Percentiles rank a stretch among this genome's conserved stretches.
Evolutionary conservation across 2,888 invertebrate species (phyloP).

Genomic region (Thelaira solivaga): DNA sequence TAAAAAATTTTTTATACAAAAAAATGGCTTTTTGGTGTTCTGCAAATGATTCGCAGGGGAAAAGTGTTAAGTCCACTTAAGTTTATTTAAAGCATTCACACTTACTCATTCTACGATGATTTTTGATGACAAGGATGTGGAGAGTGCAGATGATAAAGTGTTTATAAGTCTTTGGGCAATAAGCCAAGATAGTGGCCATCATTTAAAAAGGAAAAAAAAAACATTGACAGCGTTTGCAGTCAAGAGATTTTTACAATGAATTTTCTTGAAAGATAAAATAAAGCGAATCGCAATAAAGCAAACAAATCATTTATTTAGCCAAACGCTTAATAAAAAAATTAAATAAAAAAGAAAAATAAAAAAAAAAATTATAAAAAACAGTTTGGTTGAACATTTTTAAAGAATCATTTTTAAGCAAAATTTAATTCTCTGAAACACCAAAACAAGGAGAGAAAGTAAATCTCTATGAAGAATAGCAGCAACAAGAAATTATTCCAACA

Average conservation of each 20-base stretch:
- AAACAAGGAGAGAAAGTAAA: too few relatives aligned
- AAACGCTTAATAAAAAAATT: neutral
- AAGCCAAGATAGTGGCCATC: conserved; percentile 13
- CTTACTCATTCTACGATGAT: too few relatives aligned
- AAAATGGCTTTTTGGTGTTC: too few relatives aligned
- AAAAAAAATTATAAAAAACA: neutral
- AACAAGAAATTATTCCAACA: too few relatives aligned
- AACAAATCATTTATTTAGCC: neutral
- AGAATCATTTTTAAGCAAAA: too few relatives aligned
- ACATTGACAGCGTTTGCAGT: neutral
- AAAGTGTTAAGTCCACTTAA: too few relatives aligned
- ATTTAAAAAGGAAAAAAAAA: too few relatives aligned
- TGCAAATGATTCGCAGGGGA: too few relatives aligned
- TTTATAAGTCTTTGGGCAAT: conserved; percentile 9
- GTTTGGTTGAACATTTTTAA: too few relatives aligned
- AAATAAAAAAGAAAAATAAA: neutral
- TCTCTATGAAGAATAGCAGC: too few relatives aligned
- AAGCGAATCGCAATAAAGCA: neutral
- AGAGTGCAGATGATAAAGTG: conserved; percentile 11
- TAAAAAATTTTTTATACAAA: too few relatives aligned
- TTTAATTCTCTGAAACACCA: too few relatives aligned
- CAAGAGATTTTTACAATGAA: neutral
- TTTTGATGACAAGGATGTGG: neutral
- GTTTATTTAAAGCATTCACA: neutral
- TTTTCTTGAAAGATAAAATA: conserved; percentile 1